phyloP scores from a whole-genome alignment of 2,888 invertebrate genomes.

The Steinernema carpocapsae region DNA sequence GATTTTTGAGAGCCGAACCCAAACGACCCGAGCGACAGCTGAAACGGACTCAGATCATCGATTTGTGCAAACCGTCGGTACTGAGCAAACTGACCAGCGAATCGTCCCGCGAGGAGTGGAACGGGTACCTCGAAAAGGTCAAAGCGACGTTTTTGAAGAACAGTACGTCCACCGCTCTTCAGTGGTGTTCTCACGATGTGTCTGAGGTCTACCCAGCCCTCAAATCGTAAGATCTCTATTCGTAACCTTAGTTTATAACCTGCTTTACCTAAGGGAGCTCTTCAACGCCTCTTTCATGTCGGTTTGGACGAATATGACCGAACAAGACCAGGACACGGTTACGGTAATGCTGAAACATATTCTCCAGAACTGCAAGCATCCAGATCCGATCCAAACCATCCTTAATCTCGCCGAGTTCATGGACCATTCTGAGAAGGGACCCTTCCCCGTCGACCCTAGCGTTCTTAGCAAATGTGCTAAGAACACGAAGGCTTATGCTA shows the following conservation, averaged over 20 bases:
- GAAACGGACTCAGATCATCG: slow-evolving; percentile 4
- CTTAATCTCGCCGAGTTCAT: slow-evolving; percentile 97
- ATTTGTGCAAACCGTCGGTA: not conserved
- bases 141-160: slow-evolving; percentile 91
- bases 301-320: slow-evolving; percentile 93
- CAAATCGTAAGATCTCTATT: slow-evolving; percentile 73
- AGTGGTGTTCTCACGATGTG: slow-evolving; percentile 83
- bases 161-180: slow-evolving; percentile 89
- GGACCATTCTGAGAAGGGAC: slow-evolving; percentile 96
- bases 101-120: slow-evolving; percentile 83
- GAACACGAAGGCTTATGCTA: slow-evolving; percentile 85
- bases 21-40: not conserved
- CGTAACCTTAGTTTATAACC: not conserved
- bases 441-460: slow-evolving; percentile 85
- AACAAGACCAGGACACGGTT: slow-evolving; percentile 81
- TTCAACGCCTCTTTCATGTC: slow-evolving; percentile 99
- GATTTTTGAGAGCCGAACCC: not conserved
- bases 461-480: slow-evolving; percentile 90
- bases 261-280: slow-evolving; percentile 76
- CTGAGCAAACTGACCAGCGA: slow-evolving; percentile 77
- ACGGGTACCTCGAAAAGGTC: slow-evolving; percentile 90
- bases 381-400: slow-evolving; percentile 64
- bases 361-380: slow-evolving; percentile 75
- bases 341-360: slow-evolving; percentile 83
- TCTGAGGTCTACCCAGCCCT: slow-evolving; percentile 93